Base-by-base conservation (phyloP, 2,797 vertebrate species). In the Sebastes taczanowskii region DNA sequence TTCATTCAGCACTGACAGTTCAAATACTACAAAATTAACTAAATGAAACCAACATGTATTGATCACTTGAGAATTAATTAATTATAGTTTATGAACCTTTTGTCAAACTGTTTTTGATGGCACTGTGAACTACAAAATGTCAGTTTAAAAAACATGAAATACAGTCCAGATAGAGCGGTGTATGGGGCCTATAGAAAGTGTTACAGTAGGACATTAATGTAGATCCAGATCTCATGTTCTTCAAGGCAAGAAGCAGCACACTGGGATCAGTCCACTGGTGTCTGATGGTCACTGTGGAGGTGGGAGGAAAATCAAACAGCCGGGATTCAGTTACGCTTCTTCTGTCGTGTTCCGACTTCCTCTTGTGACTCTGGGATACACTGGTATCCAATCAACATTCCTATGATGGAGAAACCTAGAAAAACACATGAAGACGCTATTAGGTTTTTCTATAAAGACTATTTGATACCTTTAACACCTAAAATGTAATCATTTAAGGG, bases 331-430 rank as follows among this genome's bases (percentile, higher is more conserved):
- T 97, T 99, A 78, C 97, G 96, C 90, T 99, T 99, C 95, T 99
- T 99, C 84, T 95, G 97, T 66, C 95, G 95, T 9, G 95, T 92
- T 18, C 91, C 91, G 0, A 91, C 94, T 79, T 96, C 96, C 42
- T 96, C 95, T 71, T 92, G 91, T 14, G 89, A 82, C 77, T 95
- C 96, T 75, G 95, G 93, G 68, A 98, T 89, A 91, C 97, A 98
- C 91, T 95, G 97, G 82, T 96, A 96, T 32, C 98, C 98, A 71
- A 98, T 95, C 80, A 99, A 88, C 98, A 99, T 99, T 8, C 95
- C 97, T 85, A 99, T 42, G 73, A 99, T 91, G 1, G 98, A 99
- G 91, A 97, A 96, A 93, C 98, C 98, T 99, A 77, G 52, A 85
- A 76, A 88, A 78, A 78, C 66, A 88, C 9, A 66, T n/a, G 6